These are phyloP conservation scores for Drosophila lacteicornis DNA, from an alignment of 1,140 invertebrate species.

Conservation along the genomic window DNA sequence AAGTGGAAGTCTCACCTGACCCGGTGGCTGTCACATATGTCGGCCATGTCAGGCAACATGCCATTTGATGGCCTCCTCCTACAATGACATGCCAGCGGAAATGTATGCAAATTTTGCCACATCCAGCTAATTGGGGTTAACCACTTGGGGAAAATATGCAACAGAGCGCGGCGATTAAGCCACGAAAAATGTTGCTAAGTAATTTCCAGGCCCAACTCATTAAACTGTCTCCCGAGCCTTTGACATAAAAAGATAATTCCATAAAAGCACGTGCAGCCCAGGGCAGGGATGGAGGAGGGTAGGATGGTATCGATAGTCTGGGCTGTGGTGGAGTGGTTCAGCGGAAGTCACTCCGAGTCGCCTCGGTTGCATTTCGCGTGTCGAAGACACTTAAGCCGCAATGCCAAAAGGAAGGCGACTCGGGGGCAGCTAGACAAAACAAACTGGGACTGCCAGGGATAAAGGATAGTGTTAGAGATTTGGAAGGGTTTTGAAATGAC, in stretches of 20 bases:
- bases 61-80: slow-evolving; percentile 50
- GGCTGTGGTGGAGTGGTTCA: slow-evolving; percentile 3
- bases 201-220: slow-evolving; percentile 53
- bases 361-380: slow-evolving; percentile 74
- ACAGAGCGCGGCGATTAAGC: slow-evolving; percentile 63
- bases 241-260: slow-evolving; percentile 56
- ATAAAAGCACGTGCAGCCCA: slow-evolving; percentile 64
- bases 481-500: not conserved
- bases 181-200: slow-evolving; percentile 44
- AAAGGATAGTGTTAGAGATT: no score
- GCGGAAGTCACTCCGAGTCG: slow-evolving; percentile 32
- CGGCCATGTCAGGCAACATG: slow-evolving; percentile 57
- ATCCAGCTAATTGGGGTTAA: slow-evolving; percentile 54
- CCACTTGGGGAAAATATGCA: slow-evolving; percentile 62
- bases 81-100: slow-evolving; percentile 41
- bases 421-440: slow-evolving; percentile 43
- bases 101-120: slow-evolving; percentile 56
- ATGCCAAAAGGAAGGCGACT: slow-evolving; percentile 54
- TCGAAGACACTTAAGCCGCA: slow-evolving; percentile 83
- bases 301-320: slow-evolving; percentile 11
- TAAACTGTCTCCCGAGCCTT: slow-evolving; percentile 64
- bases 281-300: not conserved
- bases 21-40: slow-evolving; percentile 44
- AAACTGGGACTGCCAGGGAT: slow-evolving; percentile 11
- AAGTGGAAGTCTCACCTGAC: slow-evolving; percentile 49